phyloP scores from a whole-genome alignment of 1,140 invertebrate genomes.

The Panagrolaimus sp. region DNA sequence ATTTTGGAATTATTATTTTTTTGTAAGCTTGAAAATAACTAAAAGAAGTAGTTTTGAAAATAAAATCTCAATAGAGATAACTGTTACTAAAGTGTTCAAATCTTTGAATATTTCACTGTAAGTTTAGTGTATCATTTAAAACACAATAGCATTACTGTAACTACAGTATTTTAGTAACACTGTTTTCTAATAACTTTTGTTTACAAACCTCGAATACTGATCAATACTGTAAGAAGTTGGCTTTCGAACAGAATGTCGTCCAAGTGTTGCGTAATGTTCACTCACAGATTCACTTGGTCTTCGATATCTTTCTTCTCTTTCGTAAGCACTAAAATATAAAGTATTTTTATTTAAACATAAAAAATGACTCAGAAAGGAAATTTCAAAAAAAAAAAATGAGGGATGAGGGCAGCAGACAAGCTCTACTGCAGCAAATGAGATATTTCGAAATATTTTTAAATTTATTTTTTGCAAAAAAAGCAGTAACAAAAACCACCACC shows the following conservation, averaged over 20 bases:
- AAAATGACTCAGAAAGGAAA: no score
- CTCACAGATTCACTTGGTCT: not conserved
- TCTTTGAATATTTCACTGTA: no score
- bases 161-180: no score
- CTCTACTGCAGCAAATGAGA: not conserved
- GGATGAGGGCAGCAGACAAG: not conserved
- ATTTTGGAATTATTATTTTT: not conserved
- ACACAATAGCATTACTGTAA: no score
- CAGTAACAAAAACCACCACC: not conserved
- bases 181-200: no score
- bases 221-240: not conserved
- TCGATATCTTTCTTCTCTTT: slow-evolving; percentile 2
- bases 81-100: no score
- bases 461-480: not conserved
- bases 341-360: no score
- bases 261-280: slow-evolving; percentile 10
- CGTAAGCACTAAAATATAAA: not conserved
- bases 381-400: no score
- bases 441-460: not conserved
- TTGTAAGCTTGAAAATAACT: no score
- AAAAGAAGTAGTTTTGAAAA: no score
- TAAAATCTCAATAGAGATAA: no score
- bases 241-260: not conserved
- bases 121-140: no score
- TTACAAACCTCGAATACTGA: not conserved